A percentile compares a stretch with the other conserved stretches of the same genome.
phyloP scores from a whole-genome alignment of 2,888 invertebrate species.

The Baccha elongata region DNA sequence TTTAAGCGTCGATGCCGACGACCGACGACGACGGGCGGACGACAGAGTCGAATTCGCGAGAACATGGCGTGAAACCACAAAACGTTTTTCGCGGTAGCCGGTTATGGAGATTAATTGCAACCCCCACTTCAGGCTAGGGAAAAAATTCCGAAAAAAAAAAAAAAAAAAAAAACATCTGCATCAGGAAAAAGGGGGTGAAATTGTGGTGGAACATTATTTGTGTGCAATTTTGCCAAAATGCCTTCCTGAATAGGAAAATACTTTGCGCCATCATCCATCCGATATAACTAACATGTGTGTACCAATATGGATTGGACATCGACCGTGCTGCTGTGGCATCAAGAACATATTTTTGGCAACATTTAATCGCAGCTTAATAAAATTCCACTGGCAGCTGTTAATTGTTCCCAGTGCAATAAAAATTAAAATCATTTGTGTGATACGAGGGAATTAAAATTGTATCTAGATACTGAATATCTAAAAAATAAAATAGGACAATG shows the following conservation, averaged over 20 bases:
- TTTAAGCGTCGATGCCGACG: constrained; percentile 60
- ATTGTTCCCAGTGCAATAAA: constrained; percentile 44
- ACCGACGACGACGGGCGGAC: constrained; percentile 1
- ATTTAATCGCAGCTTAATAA: constrained; percentile 66
- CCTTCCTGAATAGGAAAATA: constrained; percentile 44
- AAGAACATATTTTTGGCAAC: constrained; percentile 70
- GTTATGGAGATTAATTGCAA: constrained; percentile 73
- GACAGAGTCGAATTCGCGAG: constrained; percentile 49
- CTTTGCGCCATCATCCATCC: constrained; percentile 27
- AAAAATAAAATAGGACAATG: constrained; percentile 10
- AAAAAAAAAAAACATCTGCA: constrained; percentile 8
- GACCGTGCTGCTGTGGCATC: constrained; percentile 53
- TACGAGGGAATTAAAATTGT: constrained; percentile 13
- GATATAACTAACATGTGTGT: constrained; percentile 38
- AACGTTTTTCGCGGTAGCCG: constrained; percentile 72
- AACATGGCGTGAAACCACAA: constrained; percentile 74
- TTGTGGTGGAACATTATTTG: constrained; percentile 51
- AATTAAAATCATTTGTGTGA: constrained; percentile 21
- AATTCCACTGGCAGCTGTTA: constrained; percentile 46
- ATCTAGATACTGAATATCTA: too few relatives aligned
- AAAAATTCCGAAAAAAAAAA: constrained; percentile 29
- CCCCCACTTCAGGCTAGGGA: constrained; percentile 16
- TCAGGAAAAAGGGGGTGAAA: constrained; percentile 6
- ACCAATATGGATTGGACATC: constrained; percentile 29
- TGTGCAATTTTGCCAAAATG: constrained; percentile 60